Evolutionary conservation across 2,113 vertebrate genomes (phyloP).

Genomic region (Amphiprion ocellaris): DNA sequence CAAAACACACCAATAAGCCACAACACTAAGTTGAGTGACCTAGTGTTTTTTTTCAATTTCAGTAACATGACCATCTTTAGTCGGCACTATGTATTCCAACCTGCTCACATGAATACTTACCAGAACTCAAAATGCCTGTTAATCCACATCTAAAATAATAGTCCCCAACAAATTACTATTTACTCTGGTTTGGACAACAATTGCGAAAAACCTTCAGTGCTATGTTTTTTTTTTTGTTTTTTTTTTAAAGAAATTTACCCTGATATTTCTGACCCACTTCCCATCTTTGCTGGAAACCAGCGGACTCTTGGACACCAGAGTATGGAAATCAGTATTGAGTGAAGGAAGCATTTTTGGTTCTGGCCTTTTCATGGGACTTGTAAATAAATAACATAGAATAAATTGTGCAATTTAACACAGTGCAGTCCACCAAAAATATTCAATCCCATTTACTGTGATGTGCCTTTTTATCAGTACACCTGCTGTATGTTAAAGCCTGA

Average conservation of each 20-base stretch:
- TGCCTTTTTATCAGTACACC: not conserved
- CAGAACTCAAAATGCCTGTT: not conserved
- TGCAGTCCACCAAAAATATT: not conserved
- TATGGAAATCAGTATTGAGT: not conserved
- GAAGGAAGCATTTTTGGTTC: not conserved
- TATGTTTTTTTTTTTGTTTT: not conserved
- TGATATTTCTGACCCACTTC: too few relatives aligned
- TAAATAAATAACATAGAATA: not conserved
- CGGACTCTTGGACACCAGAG: not conserved
- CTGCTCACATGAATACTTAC: too few relatives aligned
- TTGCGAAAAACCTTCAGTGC: not conserved
- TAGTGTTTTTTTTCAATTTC: not conserved
- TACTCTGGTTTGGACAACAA: not conserved
- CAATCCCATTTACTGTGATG: not conserved
- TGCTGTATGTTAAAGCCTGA: slow-evolving; percentile 4
- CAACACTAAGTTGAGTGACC: not conserved
- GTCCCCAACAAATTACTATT: slow-evolving; percentile 2
- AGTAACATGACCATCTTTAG: not conserved
- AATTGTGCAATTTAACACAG: not conserved
- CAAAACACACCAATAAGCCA: not conserved
- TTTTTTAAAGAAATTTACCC: too few relatives aligned
- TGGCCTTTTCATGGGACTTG: slow-evolving; percentile 3
- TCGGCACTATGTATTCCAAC: not conserved
- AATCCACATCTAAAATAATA: not conserved
- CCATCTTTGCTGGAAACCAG: not conserved